Evolutionary conservation across 2,888 invertebrate species (phyloP), one percentile per base, ranked within the genome.

Genomic region (Sphecodes monilicornis): DNA sequence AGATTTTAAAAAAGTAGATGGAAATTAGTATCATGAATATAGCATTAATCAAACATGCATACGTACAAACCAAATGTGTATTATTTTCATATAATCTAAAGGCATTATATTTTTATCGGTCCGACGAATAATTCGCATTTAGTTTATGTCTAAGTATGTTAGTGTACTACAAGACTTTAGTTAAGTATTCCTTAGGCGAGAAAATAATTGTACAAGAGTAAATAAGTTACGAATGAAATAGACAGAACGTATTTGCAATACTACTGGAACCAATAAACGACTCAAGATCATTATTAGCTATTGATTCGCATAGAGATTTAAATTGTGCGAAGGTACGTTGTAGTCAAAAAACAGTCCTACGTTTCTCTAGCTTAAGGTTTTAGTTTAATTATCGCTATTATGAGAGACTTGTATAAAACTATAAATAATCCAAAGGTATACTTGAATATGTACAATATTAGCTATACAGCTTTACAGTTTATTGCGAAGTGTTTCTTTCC

Each of bases 11-110:
- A 72, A 46, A 76, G 80, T 81, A 84, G 77, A 69, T 29, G 66
- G 60, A 66, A 60, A 66, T 68, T 76, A 68, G 70, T 87, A 82
- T 86, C 76, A 46, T 81, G 76, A 86, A 70, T 82, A 70, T 87
- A 87, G 78, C 87, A 70, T 85, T 87, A 87, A 87, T 87, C 87
- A 87, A 87, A 87, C 84, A 82, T 82, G 70, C 78, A 68, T 87
- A 86, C 80, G 87, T 87, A 87, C 87, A 82, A 87, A 87, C 82
- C 78, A 84, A 87, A 87, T 87, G 75, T 87, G 76, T 85, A 87
- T 87, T 87, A 87, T 87, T 87, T 87, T 87, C 87, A 82, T 87
- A 84, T 87, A 87, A 69, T 68, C 78, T 80, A 82, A 82, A 87
- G 76, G 72, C 81, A 78, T 87, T 80, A 84, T 87, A 80, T 87